Conservation (phyloP, 2,797 vertebrate species). For the Rhinophrynus dorsalis region DNA sequence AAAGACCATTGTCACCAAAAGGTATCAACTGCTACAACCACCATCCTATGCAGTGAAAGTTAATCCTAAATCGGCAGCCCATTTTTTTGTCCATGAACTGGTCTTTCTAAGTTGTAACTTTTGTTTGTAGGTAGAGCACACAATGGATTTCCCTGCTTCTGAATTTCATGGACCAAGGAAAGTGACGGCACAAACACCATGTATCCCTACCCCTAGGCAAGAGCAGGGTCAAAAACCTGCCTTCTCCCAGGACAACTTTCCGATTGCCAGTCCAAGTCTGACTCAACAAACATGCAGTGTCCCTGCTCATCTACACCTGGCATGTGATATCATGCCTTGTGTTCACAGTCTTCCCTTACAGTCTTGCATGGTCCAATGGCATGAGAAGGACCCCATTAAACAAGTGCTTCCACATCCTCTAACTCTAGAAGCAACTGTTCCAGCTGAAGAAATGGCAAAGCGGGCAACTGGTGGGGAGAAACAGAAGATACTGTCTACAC, state of each 20-base stretch:
- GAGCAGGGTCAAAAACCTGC: background rate
- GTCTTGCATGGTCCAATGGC: background rate
- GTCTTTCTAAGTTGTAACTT: too few relatives aligned
- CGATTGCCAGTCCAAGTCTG: slow-evolving; percentile 11
- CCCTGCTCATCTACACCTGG: slow-evolving; percentile 28
- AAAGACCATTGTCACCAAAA: too few relatives aligned
- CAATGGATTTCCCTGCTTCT: background rate
- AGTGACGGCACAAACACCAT: background rate
- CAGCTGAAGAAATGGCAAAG: background rate
- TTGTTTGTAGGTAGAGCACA: background rate
- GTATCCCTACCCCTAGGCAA: background rate
- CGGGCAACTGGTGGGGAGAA: background rate
- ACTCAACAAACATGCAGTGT: background rate
- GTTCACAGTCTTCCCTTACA: background rate
- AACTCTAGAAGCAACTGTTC: background rate
- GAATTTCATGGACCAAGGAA: background rate
- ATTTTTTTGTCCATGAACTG: too few relatives aligned
- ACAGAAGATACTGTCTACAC: background rate
- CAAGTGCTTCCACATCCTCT: too few relatives aligned
- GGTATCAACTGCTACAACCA: too few relatives aligned
- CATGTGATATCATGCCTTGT: slow-evolving; percentile 32
- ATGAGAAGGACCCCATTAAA: background rate
- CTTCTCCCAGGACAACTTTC: background rate
- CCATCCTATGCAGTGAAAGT: too few relatives aligned
- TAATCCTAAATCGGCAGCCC: too few relatives aligned